Evolutionary conservation across 2,113 vertebrate species (phyloP).

Genomic region (Symphodus melops): DNA sequence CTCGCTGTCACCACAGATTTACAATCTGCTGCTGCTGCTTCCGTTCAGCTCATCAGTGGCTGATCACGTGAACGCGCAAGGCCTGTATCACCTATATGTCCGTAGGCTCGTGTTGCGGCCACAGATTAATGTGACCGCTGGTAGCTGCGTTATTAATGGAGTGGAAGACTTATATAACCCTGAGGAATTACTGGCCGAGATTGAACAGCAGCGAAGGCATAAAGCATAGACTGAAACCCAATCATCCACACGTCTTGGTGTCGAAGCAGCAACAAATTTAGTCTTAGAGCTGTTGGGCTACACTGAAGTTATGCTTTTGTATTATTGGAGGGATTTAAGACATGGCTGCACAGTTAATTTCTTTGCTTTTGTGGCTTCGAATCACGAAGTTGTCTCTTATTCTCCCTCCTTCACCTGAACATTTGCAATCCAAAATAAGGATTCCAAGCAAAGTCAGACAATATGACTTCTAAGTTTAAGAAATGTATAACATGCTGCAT

Average conservation of each 20-base stretch:
- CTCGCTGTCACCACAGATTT: conserved; percentile 44
- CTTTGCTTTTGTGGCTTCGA: conserved; percentile 12
- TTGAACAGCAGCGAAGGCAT: conserved; percentile 68
- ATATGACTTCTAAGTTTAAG: not conserved
- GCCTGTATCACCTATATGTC: conserved; percentile 33
- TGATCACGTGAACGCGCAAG: conserved; percentile 40
- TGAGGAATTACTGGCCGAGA: conserved; percentile 68
- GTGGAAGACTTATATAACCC: conserved; percentile 73
- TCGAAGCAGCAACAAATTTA: conserved; percentile 58
- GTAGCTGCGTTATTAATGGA: conserved; percentile 74
- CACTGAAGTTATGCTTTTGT: conserved; percentile 39
- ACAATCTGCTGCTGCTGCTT: conserved; percentile 35
- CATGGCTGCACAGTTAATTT: conserved; percentile 10
- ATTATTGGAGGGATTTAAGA: conserved; percentile 25
- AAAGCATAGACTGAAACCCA: conserved; percentile 65
- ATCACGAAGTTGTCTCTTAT: conserved; percentile 26
- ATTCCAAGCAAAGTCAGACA: not conserved
- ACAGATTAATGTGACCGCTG: conserved; percentile 64
- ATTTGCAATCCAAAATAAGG: not conserved
- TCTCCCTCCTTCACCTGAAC: not conserved
- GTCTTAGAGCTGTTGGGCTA: conserved; percentile 23
- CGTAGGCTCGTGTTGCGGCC: conserved; percentile 41
- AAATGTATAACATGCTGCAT: not conserved
- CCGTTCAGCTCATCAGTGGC: conserved; percentile 45
- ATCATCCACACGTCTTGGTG: conserved; percentile 58